Conservation (phyloP, 2,113 vertebrate species). For the Aldabrachelys gigantea region DNA sequence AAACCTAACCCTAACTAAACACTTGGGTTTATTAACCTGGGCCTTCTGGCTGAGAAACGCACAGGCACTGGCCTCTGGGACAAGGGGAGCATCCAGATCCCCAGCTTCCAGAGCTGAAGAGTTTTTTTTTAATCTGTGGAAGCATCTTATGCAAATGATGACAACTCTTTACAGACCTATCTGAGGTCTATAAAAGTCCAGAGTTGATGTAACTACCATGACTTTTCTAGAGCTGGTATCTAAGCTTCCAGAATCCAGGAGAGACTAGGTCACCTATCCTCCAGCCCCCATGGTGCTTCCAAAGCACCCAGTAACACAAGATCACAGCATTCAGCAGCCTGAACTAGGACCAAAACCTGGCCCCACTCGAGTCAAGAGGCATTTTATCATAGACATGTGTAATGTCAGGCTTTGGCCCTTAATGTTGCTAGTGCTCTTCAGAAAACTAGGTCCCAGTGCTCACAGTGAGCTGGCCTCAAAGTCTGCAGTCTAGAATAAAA, state of each 20-base stretch:
- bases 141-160: neutral
- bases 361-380: neutral
- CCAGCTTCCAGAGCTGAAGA: neutral
- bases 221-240: neutral
- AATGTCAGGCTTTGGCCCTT: neutral
- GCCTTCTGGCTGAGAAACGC: neutral
- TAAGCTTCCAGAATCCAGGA: neutral
- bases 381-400: neutral
- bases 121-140: rapidly evolving
- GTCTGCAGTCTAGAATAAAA: neutral
- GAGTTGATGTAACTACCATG: neutral
- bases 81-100: neutral
- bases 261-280: neutral
- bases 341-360: neutral
- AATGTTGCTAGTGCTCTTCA: neutral
- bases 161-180: neutral
- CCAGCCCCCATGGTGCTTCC: neutral
- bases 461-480: neutral
- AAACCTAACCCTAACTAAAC: neutral
- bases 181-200: neutral
- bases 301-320: neutral
- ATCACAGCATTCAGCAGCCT: neutral
- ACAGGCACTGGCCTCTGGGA: rapidly evolving
- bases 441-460: rapidly evolving
- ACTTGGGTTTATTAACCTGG: rapidly evolving